These are phyloP conservation scores for Microcaecilia unicolor DNA, from an alignment of 2,797 vertebrate genomes.

Conservation along the genomic window DNA sequence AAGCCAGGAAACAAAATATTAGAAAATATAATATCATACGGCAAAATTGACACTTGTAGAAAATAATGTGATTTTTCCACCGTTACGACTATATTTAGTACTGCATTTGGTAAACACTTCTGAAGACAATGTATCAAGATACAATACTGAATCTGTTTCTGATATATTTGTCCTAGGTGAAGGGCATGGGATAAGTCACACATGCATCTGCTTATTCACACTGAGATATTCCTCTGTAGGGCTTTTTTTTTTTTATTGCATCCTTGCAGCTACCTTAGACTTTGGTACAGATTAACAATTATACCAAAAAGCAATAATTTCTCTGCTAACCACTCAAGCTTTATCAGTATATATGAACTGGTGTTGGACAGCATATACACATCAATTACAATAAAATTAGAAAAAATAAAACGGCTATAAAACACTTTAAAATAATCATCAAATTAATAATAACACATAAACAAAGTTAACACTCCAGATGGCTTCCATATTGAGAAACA, in stretches of 20 bases:
- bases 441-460: too few relatives aligned
- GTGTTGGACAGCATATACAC: too few relatives aligned
- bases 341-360: too few relatives aligned
- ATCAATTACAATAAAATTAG: too few relatives aligned
- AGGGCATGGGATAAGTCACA: conserved; percentile 32
- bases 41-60: conserved; percentile 50
- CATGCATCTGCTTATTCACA: background rate
- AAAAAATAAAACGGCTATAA: too few relatives aligned
- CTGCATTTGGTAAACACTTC: conserved; percentile 43
- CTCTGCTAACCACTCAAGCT: too few relatives aligned
- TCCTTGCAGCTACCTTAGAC: background rate
- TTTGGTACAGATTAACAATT: background rate
- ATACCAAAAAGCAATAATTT: too few relatives aligned
- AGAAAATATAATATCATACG: conserved; percentile 53
- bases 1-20: conserved; percentile 52
- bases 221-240: background rate
- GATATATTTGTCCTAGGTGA: conserved; percentile 27
- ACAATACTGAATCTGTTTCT: conserved; percentile 16
- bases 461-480: too few relatives aligned
- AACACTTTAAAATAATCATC: too few relatives aligned
- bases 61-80: conserved; percentile 34
- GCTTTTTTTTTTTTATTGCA: conserved; percentile 16
- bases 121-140: conserved; percentile 23
- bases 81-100: conserved; percentile 35
- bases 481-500: too few relatives aligned